A percentile compares a stretch with the other conserved stretches of the same genome.
phyloP scores from a whole-genome alignment of 2,113 vertebrate genomes.

The Agelaius tricolor region DNA sequence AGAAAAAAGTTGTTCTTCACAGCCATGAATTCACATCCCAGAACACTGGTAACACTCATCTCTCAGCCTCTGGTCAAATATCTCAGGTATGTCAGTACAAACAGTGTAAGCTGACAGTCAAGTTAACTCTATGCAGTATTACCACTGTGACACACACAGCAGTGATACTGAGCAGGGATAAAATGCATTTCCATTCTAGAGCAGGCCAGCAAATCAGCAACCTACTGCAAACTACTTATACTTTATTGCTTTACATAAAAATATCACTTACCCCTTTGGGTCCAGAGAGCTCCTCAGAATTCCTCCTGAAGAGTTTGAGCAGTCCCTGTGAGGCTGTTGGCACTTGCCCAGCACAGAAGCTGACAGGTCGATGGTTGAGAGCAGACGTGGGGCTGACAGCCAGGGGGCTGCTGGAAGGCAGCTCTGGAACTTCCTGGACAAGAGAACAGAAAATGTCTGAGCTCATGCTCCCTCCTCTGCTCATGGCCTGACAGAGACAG shows the following conservation, averaged over 20 bases:
- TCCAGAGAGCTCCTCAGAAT: constrained; percentile 82
- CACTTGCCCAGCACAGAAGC: constrained; percentile 73
- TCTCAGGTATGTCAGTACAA: neutral
- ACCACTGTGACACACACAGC: neutral
- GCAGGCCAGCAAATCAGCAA: neutral
- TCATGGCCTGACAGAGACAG: neutral
- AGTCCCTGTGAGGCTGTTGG: constrained; percentile 90
- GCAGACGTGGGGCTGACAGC: constrained; percentile 32
- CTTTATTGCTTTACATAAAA: neutral
- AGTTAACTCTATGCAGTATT: neutral
- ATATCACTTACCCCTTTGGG: constrained; percentile 81
- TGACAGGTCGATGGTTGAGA: constrained; percentile 30
- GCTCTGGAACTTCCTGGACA: constrained; percentile 57
- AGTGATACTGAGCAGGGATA: neutral
- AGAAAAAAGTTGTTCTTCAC: neutral
- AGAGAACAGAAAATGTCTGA: neutral
- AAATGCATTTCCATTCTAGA: neutral
- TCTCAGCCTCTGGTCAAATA: neutral
- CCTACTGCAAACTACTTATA: neutral
- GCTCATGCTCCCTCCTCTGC: neutral
- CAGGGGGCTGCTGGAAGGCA: constrained; percentile 64
- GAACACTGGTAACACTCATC: neutral
- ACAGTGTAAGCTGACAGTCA: neutral
- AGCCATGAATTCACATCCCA: neutral
- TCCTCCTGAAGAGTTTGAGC: constrained; percentile 86